These are phyloP conservation scores for Malacosoma neustria DNA, from an alignment of 2,888 invertebrate genomes.

Conservation along the genomic window DNA sequence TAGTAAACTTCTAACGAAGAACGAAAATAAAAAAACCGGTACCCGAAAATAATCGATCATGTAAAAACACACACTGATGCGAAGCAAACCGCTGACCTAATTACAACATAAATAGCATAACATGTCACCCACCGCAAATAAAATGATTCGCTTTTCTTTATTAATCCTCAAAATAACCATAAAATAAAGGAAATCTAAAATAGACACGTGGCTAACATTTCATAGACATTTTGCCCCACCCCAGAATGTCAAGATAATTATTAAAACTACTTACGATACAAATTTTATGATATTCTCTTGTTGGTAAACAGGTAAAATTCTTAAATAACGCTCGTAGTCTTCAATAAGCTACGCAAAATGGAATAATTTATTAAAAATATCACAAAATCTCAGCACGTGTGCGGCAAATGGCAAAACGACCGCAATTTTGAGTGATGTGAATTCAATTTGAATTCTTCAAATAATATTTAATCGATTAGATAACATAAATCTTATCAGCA, in stretches of 20 bases:
- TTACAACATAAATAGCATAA: slow-evolving; percentile 7
- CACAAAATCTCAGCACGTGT: slow-evolving; percentile 71
- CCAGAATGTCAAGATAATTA: slow-evolving; percentile 56
- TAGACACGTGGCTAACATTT: slow-evolving; percentile 70
- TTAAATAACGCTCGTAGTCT: slow-evolving; percentile 30
- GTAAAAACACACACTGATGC: slow-evolving; percentile 28
- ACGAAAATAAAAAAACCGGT: slow-evolving; percentile 23
- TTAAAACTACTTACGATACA: slow-evolving; percentile 43
- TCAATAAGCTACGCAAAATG: slow-evolving; percentile 45
- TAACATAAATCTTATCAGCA: too few species aligned
- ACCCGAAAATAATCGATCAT: slow-evolving; percentile 40
- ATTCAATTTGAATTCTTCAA: background rate
- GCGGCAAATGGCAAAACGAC: slow-evolving; percentile 69
- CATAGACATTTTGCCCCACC: slow-evolving; percentile 67
- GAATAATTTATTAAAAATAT: slow-evolving; percentile 63
- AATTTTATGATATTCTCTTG: slow-evolving; percentile 34
- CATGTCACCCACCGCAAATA: slow-evolving; percentile 1
- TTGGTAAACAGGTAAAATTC: slow-evolving; percentile 38
- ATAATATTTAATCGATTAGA: too few species aligned
- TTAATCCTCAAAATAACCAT: slow-evolving; percentile 17
- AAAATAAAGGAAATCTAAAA: slow-evolving; percentile 37
- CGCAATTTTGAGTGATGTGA: slow-evolving; percentile 38
- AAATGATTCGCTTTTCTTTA: slow-evolving; percentile 6
- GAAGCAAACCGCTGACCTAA: slow-evolving; percentile 5
- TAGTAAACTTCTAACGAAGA: too few species aligned